A percentile compares a stretch with the other conserved stretches of the same genome.
These are phyloP conservation scores for Caiman crocodilus DNA, from an alignment of 2,797 vertebrate species.

Conservation along the genomic window DNA sequence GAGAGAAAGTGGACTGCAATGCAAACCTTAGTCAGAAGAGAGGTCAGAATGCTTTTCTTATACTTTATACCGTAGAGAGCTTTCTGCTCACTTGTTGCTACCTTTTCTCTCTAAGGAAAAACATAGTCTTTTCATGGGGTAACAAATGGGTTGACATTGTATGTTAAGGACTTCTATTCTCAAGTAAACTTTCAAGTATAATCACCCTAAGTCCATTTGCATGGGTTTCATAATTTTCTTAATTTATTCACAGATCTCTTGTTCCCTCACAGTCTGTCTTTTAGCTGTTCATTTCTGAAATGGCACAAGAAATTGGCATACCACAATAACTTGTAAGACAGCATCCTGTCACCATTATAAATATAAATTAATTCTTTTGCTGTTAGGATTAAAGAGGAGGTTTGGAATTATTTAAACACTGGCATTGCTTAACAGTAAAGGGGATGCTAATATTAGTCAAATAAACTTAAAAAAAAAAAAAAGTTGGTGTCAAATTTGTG, in stretches of 20 bases:
- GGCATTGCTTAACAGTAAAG: not conserved
- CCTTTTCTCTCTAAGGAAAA: constrained; percentile 68
- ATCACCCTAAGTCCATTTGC: constrained; percentile 53
- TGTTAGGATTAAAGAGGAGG: not conserved
- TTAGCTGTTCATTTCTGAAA: not conserved
- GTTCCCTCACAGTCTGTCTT: not conserved
- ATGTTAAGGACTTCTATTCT: constrained; percentile 74
- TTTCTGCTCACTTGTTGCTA: constrained; percentile 61
- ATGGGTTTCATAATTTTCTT: not conserved
- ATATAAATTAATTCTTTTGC: not conserved
- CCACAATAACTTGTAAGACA: not conserved
- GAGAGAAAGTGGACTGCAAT: constrained; percentile 78
- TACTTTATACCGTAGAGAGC: constrained; percentile 19
- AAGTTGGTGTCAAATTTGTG: not conserved
- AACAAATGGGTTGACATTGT: constrained; percentile 74
- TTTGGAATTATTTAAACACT: not conserved
- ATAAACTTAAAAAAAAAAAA: not conserved
- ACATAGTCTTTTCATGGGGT: constrained; percentile 76
- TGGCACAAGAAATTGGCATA: not conserved
- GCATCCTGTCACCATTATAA: not conserved
- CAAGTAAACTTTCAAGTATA: constrained; percentile 65
- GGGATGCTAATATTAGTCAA: not conserved
- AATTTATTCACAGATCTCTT: not conserved
- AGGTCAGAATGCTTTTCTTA: constrained; percentile 74
- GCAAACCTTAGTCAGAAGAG: constrained; percentile 64